phyloP scores from a whole-genome alignment of 2,888 invertebrate genomes.

The Teinopalpus imperialis region DNA sequence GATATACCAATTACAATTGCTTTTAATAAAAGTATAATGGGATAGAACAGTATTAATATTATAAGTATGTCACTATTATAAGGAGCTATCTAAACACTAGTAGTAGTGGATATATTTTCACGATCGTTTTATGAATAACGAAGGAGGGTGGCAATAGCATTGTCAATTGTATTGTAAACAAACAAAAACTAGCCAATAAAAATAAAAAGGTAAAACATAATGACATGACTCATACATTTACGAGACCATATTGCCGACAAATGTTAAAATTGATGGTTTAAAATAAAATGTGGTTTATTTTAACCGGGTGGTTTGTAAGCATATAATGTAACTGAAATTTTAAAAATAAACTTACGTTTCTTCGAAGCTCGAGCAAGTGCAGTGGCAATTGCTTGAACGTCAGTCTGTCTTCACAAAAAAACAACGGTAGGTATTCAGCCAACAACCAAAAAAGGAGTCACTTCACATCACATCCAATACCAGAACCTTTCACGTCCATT shows the following conservation, averaged over 20 bases:
- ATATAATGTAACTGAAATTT: not conserved
- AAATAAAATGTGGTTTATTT: not conserved
- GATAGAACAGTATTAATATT: no score
- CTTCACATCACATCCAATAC: slow-evolving; percentile 60
- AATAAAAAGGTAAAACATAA: not conserved
- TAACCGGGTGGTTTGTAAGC: not conserved
- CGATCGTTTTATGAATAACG: no score
- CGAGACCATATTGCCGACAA: slow-evolving; percentile 5
- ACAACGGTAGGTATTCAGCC: slow-evolving; percentile 30
- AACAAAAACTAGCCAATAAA: no score
- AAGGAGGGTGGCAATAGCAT: no score
- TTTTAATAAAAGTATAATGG: no score
- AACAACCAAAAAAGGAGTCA: slow-evolving; percentile 37
- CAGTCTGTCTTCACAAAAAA: slow-evolving; percentile 29
- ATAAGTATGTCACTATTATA: no score
- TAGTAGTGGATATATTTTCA: no score
- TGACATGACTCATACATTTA: slow-evolving; percentile 20
- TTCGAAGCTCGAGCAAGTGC: slow-evolving; percentile 29
- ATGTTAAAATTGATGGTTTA: slow-evolving; percentile 8
- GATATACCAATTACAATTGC: no score
- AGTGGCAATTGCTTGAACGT: slow-evolving; percentile 34
- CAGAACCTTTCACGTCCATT: slow-evolving; percentile 66
- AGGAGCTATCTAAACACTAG: no score
- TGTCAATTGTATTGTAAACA: no score
- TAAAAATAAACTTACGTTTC: slow-evolving; percentile 32